Conservation (phyloP, 2,888 invertebrate species). For the Matsumyia berberina region DNA sequence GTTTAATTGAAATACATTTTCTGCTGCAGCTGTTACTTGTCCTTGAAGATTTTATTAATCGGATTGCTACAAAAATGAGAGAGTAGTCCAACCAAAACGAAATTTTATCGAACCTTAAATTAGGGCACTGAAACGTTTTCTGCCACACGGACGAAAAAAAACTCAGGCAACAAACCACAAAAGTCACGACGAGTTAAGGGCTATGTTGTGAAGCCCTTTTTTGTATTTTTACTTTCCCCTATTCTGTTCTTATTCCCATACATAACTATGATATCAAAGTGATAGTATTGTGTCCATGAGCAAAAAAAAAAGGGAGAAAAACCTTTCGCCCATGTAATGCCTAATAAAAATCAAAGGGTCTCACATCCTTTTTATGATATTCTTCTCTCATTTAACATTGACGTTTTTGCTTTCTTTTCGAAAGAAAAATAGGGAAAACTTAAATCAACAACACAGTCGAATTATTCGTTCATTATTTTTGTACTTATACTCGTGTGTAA, state of each 20-base stretch:
- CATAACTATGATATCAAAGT: background rate
- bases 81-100: too few species aligned
- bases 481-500: conserved; percentile 12
- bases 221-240: conserved; percentile 6
- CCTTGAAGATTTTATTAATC: too few species aligned
- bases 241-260: background rate
- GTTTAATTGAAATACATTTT: too few species aligned
- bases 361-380: conserved; percentile 44
- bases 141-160: background rate
- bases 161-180: conserved; percentile 18
- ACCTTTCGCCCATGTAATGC: conserved; percentile 31
- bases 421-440: conserved; percentile 22
- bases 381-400: conserved; percentile 34
- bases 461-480: conserved; percentile 35
- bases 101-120: too few species aligned
- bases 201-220: background rate
- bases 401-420: conserved; percentile 1
- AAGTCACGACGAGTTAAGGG: conserved; percentile 23
- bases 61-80: too few species aligned
- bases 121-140: background rate
- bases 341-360: conserved; percentile 51
- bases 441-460: background rate
- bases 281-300: background rate
- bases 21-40: too few species aligned
- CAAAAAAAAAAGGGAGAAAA: conserved; percentile 10